phyloP scores from a whole-genome alignment of 2,113 vertebrate species.

The Felis chaus region DNA sequence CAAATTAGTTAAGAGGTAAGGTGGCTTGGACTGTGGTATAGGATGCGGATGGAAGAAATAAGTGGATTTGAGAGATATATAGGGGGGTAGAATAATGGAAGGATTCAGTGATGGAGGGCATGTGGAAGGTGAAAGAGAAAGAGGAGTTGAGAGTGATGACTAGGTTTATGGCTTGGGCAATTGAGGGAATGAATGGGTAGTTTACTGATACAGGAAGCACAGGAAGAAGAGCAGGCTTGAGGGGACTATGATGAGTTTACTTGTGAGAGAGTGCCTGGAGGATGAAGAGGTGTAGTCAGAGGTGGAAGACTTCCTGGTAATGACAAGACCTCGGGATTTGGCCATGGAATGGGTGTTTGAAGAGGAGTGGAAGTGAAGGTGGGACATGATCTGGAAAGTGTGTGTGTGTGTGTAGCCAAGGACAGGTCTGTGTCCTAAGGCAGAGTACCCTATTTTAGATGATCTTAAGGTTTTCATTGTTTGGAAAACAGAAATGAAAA shows the following conservation, averaged over 20 bases:
- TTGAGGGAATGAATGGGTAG: not conserved
- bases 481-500: conserved; percentile 46
- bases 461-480: conserved; percentile 15
- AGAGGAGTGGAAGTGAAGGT: not conserved
- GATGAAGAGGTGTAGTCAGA: not conserved
- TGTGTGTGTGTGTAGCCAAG: not conserved
- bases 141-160: not conserved
- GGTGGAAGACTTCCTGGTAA: not conserved
- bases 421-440: not conserved
- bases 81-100: not conserved
- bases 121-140: not conserved
- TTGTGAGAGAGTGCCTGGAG: not conserved
- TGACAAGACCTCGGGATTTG: not conserved
- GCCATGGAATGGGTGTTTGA: not conserved
- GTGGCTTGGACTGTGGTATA: not conserved
- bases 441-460: not conserved
- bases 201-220: not conserved
- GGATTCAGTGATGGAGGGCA: not conserved
- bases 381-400: not conserved
- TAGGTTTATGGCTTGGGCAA: not conserved
- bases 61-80: not conserved
- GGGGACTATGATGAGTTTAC: not conserved
- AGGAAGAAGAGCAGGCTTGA: not conserved
- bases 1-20: not conserved
- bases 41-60: not conserved